phyloP scores from a whole-genome alignment of 1,140 invertebrate genomes.

The Bombus huntii region DNA sequence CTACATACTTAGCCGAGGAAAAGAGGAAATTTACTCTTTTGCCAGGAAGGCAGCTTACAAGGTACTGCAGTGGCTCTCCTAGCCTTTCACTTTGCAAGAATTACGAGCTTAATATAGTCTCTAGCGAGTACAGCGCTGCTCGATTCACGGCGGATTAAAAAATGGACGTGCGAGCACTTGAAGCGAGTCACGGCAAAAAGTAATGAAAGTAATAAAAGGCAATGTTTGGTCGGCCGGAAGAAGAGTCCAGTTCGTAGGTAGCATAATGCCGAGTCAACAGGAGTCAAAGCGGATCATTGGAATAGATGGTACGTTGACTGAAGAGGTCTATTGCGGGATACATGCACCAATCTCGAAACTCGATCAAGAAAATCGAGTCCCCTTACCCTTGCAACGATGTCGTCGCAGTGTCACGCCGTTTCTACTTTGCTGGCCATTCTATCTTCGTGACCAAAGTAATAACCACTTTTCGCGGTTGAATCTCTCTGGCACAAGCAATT shows the following conservation, averaged over 20 bases:
- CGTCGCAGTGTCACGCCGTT: background rate
- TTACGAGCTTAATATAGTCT: slow-evolving; percentile 79
- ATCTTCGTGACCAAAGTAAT: slow-evolving; percentile 62
- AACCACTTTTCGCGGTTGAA: slow-evolving; percentile 56
- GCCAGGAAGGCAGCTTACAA: slow-evolving; percentile 60
- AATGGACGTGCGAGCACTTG: slow-evolving; percentile 73
- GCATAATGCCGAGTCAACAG: slow-evolving; percentile 24
- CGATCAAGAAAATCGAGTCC: slow-evolving; percentile 62
- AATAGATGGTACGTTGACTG: slow-evolving; percentile 24
- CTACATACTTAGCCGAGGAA: slow-evolving; percentile 65
- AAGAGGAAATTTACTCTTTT: slow-evolving; percentile 41
- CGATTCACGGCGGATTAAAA: slow-evolving; percentile 77
- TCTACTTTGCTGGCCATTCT: slow-evolving; percentile 51
- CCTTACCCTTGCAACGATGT: slow-evolving; percentile 31
- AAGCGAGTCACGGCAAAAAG: slow-evolving; percentile 77
- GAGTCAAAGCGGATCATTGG: slow-evolving; percentile 38
- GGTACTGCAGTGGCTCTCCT: slow-evolving; percentile 69
- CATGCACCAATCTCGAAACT: slow-evolving; percentile 63
- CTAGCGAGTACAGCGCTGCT: slow-evolving; percentile 58
- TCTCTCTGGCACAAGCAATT: slow-evolving; percentile 50
- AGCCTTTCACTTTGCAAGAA: slow-evolving; percentile 78
- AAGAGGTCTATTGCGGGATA: slow-evolving; percentile 64
- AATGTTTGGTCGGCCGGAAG: slow-evolving; percentile 22
- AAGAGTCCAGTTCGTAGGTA: slow-evolving; percentile 38
- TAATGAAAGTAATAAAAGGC: slow-evolving; percentile 79